Evolutionary conservation across 2,888 invertebrate genomes (phyloP), one percentile per base, ranked within the genome.

Genomic region (Diaphora mendica): DNA sequence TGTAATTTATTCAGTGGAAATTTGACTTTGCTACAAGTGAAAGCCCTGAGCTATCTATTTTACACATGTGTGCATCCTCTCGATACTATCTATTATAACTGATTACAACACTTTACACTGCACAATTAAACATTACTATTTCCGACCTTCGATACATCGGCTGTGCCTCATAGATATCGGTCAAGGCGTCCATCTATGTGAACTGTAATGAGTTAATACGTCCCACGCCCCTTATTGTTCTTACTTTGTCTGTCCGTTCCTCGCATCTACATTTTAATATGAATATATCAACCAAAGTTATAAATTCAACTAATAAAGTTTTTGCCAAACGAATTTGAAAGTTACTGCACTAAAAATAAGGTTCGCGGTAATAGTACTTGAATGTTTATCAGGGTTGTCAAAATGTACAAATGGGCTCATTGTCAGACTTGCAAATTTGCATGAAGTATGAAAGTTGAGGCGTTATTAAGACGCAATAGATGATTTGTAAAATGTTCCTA

Each of bases 161-260:
- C 68, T 81, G 74, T 82, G 87, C 91, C 88, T 82, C 88, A 91
- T 91, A 92, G 88, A 95, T 93, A 93, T 93, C 93, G 95, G 95
- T 94, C 95, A 95, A 95, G 95, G 95, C 87, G 93, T 93, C 93
- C 93, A 92, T 92, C 89, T 87, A 91, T 89, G 86, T 85, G 84
- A 87, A 86, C 86, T 85, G 83, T 92, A 93, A 93, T 94, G 93
- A 94, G 92, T 93, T 92, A 93, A 93, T 92, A 88, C 92, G 79
- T 86, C 95, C 95, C 93, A 95, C 95, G 91, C 94, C 93, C 88
- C 85, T 89, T 91, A 95, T 95, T 95, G 95, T 95, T 95, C 92
- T 91, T 86, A 88, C 91, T 90, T 88, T 90, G 90, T 91, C 85
- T 90, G 93, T 94, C 94, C 91, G 91, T 90, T 85, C 85, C 87